These are phyloP conservation scores for Ischnura elegans DNA, from an alignment of 2,888 invertebrate species.

Conservation along the genomic window DNA sequence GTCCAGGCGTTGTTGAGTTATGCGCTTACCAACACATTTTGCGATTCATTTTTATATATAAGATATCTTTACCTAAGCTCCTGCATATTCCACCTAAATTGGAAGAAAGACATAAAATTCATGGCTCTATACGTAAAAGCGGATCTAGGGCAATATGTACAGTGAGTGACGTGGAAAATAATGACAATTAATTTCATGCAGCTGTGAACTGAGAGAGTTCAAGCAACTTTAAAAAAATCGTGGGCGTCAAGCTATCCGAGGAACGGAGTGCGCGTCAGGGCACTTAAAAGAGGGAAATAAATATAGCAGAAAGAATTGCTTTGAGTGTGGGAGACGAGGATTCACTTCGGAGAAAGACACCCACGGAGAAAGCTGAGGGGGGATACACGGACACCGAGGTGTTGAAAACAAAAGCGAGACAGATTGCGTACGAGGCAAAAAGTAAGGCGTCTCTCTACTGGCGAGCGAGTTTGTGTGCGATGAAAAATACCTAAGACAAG, in stretches of 20 bases:
- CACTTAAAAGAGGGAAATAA: not conserved
- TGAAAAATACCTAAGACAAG: constrained; percentile 3
- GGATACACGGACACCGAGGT: not conserved
- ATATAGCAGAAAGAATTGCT: not conserved
- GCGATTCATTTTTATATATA: too few species aligned
- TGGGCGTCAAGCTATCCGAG: not conserved
- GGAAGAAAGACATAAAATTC: too few species aligned
- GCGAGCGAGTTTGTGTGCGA: not conserved
- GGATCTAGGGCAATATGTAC: too few species aligned
- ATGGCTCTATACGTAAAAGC: too few species aligned
- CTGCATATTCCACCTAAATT: too few species aligned
- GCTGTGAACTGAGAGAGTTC: too few species aligned
- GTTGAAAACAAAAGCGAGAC: constrained; percentile 35
- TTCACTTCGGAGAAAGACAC: not conserved
- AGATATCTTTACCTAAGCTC: too few species aligned
- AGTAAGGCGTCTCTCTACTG: not conserved
- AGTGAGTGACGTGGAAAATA: too few species aligned
- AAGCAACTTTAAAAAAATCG: not conserved
- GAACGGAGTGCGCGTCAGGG: not conserved
- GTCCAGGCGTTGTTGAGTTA: too few species aligned
- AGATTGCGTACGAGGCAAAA: not conserved
- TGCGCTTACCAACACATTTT: too few species aligned
- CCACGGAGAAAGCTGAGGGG: constrained; percentile 15
- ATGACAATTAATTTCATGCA: too few species aligned
- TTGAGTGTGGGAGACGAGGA: not conserved